Evolutionary conservation across 2,113 vertebrate genomes (phyloP).

Genomic region (Terrapene triunguis): DNA sequence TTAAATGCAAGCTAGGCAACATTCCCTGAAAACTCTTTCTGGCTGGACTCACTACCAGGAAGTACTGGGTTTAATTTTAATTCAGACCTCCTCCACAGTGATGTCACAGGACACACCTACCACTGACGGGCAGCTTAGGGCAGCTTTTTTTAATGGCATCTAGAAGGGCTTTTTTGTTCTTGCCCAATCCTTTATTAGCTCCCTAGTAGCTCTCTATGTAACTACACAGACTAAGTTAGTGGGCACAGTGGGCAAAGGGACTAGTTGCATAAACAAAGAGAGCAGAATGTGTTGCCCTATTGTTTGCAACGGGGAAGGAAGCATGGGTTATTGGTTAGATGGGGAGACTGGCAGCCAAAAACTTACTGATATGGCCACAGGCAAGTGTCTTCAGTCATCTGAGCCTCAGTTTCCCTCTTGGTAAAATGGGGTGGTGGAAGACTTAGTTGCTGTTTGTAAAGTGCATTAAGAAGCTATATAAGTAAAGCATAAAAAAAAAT

Average conservation of each 20-base stretch:
- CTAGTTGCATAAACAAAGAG: neutral
- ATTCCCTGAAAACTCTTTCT: constrained; percentile 17
- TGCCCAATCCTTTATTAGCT: neutral
- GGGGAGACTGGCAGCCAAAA: neutral
- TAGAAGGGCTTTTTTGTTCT: neutral
- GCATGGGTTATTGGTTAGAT: neutral
- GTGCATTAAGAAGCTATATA: neutral
- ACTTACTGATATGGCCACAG: neutral
- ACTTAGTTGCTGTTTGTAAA: neutral
- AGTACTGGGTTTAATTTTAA: constrained; percentile 3
- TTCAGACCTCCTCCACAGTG: neutral
- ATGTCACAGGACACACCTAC: neutral
- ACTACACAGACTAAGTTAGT: neutral
- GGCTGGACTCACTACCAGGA: constrained; percentile 10
- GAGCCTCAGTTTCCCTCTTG: neutral
- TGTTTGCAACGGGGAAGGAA: neutral
- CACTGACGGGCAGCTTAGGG: neutral
- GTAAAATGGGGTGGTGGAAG: neutral
- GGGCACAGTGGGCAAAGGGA: neutral
- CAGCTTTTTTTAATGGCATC: neutral
- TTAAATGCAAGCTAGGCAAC: neutral
- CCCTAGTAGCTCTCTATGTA: neutral
- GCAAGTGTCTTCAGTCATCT: neutral
- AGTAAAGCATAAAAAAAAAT: neutral
- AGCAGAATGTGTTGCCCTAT: neutral